Evolutionary conservation across 2,888 invertebrate genomes (phyloP), one percentile per base, ranked within the genome.

Genomic region (Pandemis corylana): DNA sequence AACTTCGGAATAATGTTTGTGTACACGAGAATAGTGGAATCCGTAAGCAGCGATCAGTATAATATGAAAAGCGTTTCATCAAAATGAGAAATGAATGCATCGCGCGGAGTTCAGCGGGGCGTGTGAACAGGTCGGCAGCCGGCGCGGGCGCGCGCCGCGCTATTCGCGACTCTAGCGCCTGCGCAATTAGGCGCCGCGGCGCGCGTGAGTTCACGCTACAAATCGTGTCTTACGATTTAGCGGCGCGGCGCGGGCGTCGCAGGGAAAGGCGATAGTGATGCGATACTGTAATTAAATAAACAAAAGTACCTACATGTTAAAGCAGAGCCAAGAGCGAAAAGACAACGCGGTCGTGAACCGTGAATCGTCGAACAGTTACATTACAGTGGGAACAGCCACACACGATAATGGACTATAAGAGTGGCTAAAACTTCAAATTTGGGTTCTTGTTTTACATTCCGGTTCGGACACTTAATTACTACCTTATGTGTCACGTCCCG

Each of bases 41-140:
- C 67, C 63, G 71, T 74, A 67, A 67, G 75, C 71, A 67, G 67
- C 46, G 56, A 75, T 75, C 75, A 75, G 63, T 75, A 75, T 71
- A 71, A 75, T 75, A 75, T 71, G 75, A 75, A 75, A 71, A 71
- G 71, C 75, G 75, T 75, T 75, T 75, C 71, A 75, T 75, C 75
- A 75, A 76, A 67, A 73, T 73, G 76, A 76, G 73, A 73, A 76
- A 73, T 76, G 72, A 76, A 76, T 76, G 64, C 61, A 66, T 76
- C 56, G 69, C 73, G 65, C 62, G 63, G 70, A 59, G 75, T 75
- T 75, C 75, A 75, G 70, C 75, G 49, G 68, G 76, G 75, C 79
- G 78, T 78, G 79, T 78, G 79, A 79, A 79, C 71, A 73, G 76
- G 74, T 59, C 74, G 66, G 20, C 44, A 56, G 12, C 41, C 41